Base-by-base conservation (phyloP, 92 coral and sea anemone genomes). In the Porites divaricata region DNA sequence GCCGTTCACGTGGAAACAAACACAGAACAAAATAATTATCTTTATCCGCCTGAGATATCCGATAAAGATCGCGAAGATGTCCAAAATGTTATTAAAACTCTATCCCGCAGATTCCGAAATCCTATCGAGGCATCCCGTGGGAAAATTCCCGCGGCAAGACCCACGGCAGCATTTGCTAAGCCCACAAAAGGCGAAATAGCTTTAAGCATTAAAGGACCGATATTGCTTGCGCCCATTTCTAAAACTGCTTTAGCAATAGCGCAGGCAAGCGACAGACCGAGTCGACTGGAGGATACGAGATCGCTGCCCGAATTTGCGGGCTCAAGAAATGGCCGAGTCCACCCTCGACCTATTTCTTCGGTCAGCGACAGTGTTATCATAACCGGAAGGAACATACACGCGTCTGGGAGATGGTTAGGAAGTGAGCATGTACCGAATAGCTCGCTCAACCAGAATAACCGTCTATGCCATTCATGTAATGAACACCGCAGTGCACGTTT, bases 121-220 rank as follows among this genome's bases (percentile, higher is more conserved):
- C 93, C 90, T 20, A 24, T 48, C 63, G 62, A 70, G 80, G 78
- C 78, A 66, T 72, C 87, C 56, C 62, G 77, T n/a, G 59, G 69
- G 23, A 68, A 50, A 23, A 57, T 83, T 14, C 63, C 64, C 8
- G 19, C 75, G 19, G 28, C 65, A 61, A 74, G 88, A 23, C 94
- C 93, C 4, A 70, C 74, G 17, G 95, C 98, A 6, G 79, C 92
- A 1, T 94, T 65, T 63, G 90, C 95, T 1, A 72, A 89, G 59
- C 98, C 98, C 9, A 94, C 98, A 2, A 92, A 92, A 75, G 98
- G 98, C 63, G 98, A 94, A 72, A 80, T 94, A 57, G 85, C 83
- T 19, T 63, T 94, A 63, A 88, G 87, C 62, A 53, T 75, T 35
- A 89, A 90, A 64, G 89, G 92, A 17, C 95, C 95, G 2, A 88